These are phyloP conservation scores for Isotomurus palustris DNA, from an alignment of 2,888 invertebrate genomes.

Conservation along the genomic window DNA sequence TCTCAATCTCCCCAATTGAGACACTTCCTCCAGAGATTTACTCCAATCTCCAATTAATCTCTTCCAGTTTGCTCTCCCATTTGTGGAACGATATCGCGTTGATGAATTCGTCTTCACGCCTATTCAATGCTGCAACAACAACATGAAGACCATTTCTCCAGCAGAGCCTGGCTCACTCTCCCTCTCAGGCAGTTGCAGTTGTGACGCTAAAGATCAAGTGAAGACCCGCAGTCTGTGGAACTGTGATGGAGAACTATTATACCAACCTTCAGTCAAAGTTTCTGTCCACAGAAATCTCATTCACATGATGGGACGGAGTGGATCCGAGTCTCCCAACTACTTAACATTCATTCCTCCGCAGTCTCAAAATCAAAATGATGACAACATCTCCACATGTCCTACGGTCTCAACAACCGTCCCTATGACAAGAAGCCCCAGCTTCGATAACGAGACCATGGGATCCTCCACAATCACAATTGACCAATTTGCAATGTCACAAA, in stretches of 20 bases:
- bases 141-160: constrained; percentile 4
- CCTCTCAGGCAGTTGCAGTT: constrained; percentile 36
- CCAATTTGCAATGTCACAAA: no score
- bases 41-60: constrained; percentile 22
- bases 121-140: constrained; percentile 45
- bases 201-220: constrained; percentile 38
- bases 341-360: no score
- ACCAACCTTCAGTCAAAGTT: constrained; percentile 43
- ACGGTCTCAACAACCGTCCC: constrained; percentile 10
- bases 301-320: constrained; percentile 38
- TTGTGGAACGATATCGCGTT: constrained; percentile 69
- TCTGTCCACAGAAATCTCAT: constrained; percentile 43
- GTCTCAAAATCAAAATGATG: neutral
- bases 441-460: neutral
- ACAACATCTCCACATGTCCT: constrained; percentile 4
- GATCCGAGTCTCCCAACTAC: no score
- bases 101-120: constrained; percentile 66
- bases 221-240: constrained; percentile 64
- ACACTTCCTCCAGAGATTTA: neutral
- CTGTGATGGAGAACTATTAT: constrained; percentile 69
- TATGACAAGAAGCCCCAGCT: constrained; percentile 24
- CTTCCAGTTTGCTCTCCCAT: constrained; percentile 62
- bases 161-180: constrained; percentile 32
- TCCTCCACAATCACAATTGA: neutral
- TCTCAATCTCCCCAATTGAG: neutral